Evolutionary conservation across 53 echinoderm and acorn worm species (phyloP).

Genomic region (Paracentrotus lividus): DNA sequence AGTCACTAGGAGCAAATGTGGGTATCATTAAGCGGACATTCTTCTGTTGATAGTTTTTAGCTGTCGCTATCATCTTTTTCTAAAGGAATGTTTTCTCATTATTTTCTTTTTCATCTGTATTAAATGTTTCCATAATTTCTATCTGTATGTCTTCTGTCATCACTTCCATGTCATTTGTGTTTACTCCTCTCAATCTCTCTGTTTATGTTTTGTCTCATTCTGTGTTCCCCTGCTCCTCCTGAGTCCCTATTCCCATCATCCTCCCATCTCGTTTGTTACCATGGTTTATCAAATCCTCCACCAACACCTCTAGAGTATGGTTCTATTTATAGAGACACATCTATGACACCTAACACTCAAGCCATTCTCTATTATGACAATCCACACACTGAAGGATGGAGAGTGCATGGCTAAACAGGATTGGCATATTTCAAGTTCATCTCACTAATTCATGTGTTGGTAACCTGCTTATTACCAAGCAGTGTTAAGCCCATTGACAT

Average conservation of each 20-base stretch:
- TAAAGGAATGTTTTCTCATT: background rate
- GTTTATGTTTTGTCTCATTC: conserved; percentile 20
- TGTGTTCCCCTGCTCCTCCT: conserved; percentile 5
- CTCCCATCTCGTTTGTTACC: conserved; percentile 8
- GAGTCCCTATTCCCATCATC: background rate
- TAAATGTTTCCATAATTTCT: background rate
- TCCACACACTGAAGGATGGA: background rate
- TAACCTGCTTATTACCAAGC: too few relatives aligned
- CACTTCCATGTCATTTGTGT: background rate
- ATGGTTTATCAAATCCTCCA: conserved; percentile 23
- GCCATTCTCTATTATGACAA: conserved; percentile 18
- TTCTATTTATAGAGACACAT: conserved; percentile 19
- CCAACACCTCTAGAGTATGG: conserved; percentile 6
- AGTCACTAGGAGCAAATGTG: too few relatives aligned
- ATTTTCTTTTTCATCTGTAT: background rate
- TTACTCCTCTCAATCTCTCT: background rate
- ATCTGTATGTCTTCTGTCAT: background rate
- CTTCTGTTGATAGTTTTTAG: background rate
- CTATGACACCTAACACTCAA: conserved; percentile 31
- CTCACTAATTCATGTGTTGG: conserved; percentile 53
- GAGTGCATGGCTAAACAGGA: conserved; percentile 20
- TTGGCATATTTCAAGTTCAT: conserved; percentile 53
- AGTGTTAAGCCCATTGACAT: too few relatives aligned
- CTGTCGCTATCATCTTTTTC: background rate
- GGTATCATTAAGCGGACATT: too few relatives aligned